These are phyloP conservation scores for Malurus splendens DNA, from an alignment of 2,797 vertebrate species.

Conservation along the genomic window DNA sequence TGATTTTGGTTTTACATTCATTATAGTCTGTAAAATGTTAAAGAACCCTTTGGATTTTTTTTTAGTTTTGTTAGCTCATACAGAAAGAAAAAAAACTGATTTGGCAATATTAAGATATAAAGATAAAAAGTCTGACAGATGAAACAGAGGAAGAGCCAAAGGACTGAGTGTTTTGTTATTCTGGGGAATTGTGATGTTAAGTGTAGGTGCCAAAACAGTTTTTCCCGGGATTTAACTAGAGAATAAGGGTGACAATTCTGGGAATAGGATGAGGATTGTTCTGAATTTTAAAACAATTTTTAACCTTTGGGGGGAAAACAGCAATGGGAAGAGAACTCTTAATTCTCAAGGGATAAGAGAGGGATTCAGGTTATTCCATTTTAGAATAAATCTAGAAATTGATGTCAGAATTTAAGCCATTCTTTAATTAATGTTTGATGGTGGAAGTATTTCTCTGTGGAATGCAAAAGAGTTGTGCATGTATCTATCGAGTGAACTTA, in stretches of 20 bases:
- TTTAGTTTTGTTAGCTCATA: neutral
- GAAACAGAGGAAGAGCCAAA: neutral
- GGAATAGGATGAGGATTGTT: neutral
- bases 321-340: neutral
- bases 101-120: neutral
- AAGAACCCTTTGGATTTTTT: neutral
- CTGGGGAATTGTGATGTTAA: neutral
- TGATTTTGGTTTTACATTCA: neutral
- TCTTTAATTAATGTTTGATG: neutral
- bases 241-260: neutral
- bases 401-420: neutral
- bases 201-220: neutral
- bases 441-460: neutral
- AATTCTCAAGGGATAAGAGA: neutral
- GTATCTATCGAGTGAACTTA: neutral
- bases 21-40: neutral
- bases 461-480: neutral
- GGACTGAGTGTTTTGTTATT: neutral
- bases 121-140: neutral
- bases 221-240: neutral
- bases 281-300: neutral
- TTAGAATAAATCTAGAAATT: neutral
- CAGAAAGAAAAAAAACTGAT: neutral
- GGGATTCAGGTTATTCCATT: neutral
- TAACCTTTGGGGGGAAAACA: neutral